Evolutionary conservation across 2,113 vertebrate genomes (phyloP), one percentile per base, ranked within the genome.

Genomic region (Gorsachius goisagi): DNA sequence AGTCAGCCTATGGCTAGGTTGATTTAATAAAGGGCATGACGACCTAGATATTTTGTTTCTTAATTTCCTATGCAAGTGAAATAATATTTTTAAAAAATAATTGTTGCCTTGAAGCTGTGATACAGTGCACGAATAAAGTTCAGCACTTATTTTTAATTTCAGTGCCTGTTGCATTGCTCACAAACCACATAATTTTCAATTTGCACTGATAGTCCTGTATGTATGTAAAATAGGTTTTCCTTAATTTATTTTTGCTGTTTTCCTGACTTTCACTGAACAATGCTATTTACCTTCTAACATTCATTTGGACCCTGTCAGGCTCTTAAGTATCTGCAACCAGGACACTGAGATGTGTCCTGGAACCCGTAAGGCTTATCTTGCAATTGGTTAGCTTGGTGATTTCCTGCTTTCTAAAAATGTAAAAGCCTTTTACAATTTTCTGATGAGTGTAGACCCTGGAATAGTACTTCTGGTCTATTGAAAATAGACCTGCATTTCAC

Each of bases 51-150:
- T 94, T 96, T 96, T 90, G 49, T 88, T 96, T 94, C 84, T 93
- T 97, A 85, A 96, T 98, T 97, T 93, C 85, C 73, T 90, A 37
- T 59, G 90, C 30, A 85, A 96, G 71, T 89, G 68, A 91, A 91
- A 91, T 18, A 88, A 75, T 88, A 76, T 92, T 81, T 96, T 96
- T n/a, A 12, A 32, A 72, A 96, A 94, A 59, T 94, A 90, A 89
- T 5, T 76, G 35, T 83, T 97, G 76, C 69, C 93, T 96, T 76
- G 91, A 76, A 97, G 84, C 82, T 50, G 55, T 75, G 30, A 74
- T 87, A 76, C 35, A 45, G 79, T 90, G 53, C 85, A 85, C 32
- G 83, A 91, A 91, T 66, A 60, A 94, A 91, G 20, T 85, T 94
- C 55, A 56, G 75, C 89, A 72, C 20, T 64, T 72, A 56, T 67